Conservation (phyloP, 2,888 invertebrate species). For the Idaea dimidiata region DNA sequence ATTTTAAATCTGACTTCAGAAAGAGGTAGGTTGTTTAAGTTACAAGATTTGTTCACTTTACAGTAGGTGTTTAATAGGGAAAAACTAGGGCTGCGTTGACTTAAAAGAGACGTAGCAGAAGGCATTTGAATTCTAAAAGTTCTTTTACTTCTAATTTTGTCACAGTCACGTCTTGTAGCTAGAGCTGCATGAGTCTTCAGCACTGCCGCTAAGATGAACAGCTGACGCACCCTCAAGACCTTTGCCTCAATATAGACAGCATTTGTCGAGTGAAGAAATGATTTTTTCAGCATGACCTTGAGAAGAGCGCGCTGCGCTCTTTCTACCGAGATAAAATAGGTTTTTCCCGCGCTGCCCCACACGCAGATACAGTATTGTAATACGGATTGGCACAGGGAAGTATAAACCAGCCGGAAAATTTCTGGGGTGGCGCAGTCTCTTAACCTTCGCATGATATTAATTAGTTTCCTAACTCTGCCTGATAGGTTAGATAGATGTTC, state of each 20-base stretch:
- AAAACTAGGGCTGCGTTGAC: too few species aligned
- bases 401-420: conserved; percentile 8
- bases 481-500: conserved; percentile 12
- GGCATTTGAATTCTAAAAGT: too few species aligned
- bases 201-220: background rate
- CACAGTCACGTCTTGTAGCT: too few species aligned
- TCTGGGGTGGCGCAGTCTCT: conserved; percentile 11
- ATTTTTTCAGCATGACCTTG: conserved; percentile 4
- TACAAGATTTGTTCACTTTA: too few species aligned
- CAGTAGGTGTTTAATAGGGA: too few species aligned
- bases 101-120: too few species aligned
- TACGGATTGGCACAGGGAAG: conserved; percentile 11
- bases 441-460: conserved; percentile 10
- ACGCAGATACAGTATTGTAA: conserved; percentile 8
- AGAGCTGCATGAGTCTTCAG: too few species aligned
- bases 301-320: conserved; percentile 8
- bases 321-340: conserved; percentile 7
- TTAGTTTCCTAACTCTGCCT: conserved; percentile 9
- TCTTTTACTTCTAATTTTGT: too few species aligned
- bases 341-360: conserved; percentile 11
- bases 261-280: conserved; percentile 4
- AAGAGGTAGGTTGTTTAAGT: too few species aligned
- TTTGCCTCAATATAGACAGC: background rate
- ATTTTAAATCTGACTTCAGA: too few species aligned
- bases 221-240: background rate